These are phyloP conservation scores for Macaca fascicularis DNA, from an alignment of 2,113 vertebrate species.

Conservation along the genomic window DNA sequence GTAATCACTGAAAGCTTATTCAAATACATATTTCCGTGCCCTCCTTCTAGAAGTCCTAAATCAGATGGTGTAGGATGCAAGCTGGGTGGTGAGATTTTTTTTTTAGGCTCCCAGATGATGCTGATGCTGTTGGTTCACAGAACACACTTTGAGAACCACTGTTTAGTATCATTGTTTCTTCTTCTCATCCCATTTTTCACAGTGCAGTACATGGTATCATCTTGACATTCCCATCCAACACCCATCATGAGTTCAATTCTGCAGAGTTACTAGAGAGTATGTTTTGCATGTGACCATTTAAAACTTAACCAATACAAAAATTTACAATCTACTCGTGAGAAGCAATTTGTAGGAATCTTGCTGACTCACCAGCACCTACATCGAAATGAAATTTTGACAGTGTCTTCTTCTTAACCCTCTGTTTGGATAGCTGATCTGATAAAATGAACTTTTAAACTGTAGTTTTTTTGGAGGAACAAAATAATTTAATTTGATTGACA, in stretches of 20 bases:
- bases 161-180: too few relatives aligned
- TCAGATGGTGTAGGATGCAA: too few relatives aligned
- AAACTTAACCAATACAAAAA: neutral
- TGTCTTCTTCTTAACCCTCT: too few relatives aligned
- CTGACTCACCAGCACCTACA: neutral
- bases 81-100: too few relatives aligned
- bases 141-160: neutral
- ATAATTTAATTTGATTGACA: neutral
- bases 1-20: neutral
- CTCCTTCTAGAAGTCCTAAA: neutral
- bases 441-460: neutral
- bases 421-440: neutral
- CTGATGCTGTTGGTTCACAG: neutral
- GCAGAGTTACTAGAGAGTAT: neutral
- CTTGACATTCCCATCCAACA: neutral
- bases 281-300: neutral
- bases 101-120: neutral
- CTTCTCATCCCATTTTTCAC: neutral
- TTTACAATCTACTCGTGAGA: neutral
- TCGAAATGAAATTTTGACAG: neutral
- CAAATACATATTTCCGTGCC: neutral
- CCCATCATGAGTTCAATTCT: neutral
- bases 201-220: neutral
- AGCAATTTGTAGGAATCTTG: neutral
- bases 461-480: neutral